A percentile compares a stretch with the other conserved stretches of the same genome.
phyloP scores from a whole-genome alignment of 2,113 vertebrate genomes.

The Lucifuga dentata region DNA sequence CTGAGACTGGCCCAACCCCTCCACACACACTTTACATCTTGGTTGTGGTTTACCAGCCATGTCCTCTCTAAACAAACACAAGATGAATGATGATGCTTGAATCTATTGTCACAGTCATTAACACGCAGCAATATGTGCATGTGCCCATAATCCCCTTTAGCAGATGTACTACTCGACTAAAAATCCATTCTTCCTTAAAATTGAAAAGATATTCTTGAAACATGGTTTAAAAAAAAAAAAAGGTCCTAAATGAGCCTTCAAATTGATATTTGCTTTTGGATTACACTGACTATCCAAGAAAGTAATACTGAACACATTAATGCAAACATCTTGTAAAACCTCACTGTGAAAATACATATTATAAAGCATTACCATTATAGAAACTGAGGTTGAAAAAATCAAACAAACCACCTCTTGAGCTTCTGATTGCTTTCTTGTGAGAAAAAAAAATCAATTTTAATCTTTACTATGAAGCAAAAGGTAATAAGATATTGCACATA shows the following conservation, averaged over 20 bases:
- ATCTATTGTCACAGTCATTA: neutral
- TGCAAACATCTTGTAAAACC: neutral
- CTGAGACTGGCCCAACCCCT: neutral
- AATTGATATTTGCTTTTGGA: neutral
- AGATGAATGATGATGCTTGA: neutral
- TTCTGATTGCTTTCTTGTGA: neutral
- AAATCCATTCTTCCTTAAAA: neutral
- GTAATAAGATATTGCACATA: neutral
- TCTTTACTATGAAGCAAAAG: neutral
- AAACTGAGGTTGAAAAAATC: neutral
- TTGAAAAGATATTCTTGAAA: neutral
- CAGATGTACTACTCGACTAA: neutral
- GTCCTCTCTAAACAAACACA: neutral
- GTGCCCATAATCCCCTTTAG: neutral
- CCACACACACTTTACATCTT: neutral
- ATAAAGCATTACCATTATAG: neutral
- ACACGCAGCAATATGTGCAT: neutral
- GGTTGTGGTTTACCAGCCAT: constrained; percentile 18
- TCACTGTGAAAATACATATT: neutral
- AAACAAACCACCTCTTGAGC: neutral
- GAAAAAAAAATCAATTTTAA: neutral
- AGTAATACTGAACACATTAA: neutral
- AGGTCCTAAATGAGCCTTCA: no score
- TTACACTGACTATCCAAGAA: neutral
- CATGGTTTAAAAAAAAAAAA: no score